Evolutionary conservation across 1,140 invertebrate species (phyloP).

Genomic region (Drosophila ogumai): DNA sequence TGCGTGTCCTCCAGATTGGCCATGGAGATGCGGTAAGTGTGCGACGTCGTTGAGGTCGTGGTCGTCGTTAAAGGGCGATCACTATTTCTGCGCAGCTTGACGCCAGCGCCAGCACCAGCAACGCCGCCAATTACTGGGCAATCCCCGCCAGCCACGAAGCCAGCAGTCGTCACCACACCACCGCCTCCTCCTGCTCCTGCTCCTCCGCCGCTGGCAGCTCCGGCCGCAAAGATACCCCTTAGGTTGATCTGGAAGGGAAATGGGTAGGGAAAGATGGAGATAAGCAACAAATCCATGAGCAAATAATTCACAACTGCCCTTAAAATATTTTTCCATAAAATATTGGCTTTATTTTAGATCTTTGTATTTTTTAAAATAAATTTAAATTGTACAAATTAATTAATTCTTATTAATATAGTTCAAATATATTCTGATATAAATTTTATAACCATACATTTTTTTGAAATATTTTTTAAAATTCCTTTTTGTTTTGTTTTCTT

Average conservation of each 20-base stretch:
- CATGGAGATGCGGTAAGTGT: constrained; percentile 94
- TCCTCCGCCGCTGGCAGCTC: constrained; percentile 51
- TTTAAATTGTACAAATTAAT: too few relatives aligned
- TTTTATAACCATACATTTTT: neutral
- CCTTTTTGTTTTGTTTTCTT: too few relatives aligned
- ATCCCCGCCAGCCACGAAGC: constrained; percentile 42
- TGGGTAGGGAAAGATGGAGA: neutral
- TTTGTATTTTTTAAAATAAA: neutral
- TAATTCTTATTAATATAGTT: too few relatives aligned
- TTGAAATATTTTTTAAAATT: neutral
- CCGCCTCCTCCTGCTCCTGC: constrained; percentile 25
- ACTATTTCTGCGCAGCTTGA: constrained; percentile 75
- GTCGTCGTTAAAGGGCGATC: constrained; percentile 62
- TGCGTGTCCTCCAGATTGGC: constrained; percentile 97
- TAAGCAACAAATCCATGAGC: neutral
- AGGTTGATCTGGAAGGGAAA: constrained; percentile 57
- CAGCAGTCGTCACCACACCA: constrained; percentile 27
- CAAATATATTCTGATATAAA: too few relatives aligned
- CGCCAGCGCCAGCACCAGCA: constrained; percentile 63
- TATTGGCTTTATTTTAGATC: neutral
- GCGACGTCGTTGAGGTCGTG: constrained; percentile 38
- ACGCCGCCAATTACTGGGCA: constrained; percentile 48
- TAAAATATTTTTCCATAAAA: neutral
- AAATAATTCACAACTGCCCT: too few relatives aligned
- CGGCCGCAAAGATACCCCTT: constrained; percentile 66